phyloP scores from a whole-genome alignment of 2,888 invertebrate species.

The Lepidocyrtoides sp. region DNA sequence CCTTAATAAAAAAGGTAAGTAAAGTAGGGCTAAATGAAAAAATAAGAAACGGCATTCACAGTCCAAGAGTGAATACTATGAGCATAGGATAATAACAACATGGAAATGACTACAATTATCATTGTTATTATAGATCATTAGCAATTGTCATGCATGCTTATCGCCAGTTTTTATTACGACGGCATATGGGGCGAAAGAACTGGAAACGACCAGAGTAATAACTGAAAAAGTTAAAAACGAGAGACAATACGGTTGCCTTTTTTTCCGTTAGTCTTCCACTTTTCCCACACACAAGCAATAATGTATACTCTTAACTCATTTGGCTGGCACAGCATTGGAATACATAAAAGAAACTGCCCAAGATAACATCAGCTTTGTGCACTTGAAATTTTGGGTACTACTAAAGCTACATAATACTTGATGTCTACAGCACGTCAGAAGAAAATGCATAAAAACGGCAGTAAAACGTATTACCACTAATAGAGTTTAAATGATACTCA shows the following conservation, averaged over 20 bases:
- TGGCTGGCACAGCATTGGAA: neutral
- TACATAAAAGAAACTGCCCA: neutral
- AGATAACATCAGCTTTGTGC: constrained; percentile 19
- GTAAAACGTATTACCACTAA: constrained; percentile 59
- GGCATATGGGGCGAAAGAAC: neutral
- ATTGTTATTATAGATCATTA: constrained; percentile 26
- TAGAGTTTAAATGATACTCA: constrained; percentile 28
- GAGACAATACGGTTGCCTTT: neutral
- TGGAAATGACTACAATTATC: neutral
- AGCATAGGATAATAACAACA: neutral
- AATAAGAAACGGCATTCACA: neutral
- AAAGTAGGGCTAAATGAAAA: neutral
- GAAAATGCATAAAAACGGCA: constrained; percentile 12
- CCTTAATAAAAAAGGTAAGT: neutral
- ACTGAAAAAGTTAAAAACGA: neutral
- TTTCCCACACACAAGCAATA: neutral
- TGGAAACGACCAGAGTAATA: neutral
- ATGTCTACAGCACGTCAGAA: neutral
- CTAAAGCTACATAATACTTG: neutral
- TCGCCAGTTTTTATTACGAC: constrained; percentile 50
- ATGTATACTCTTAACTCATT: constrained; percentile 16
- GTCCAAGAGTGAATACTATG: neutral
- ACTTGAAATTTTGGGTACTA: neutral
- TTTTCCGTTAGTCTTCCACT: neutral
- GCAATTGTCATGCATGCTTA: constrained; percentile 24